Conservation (phyloP, 2,888 invertebrate genomes). For the Rhamnusium bicolor region DNA sequence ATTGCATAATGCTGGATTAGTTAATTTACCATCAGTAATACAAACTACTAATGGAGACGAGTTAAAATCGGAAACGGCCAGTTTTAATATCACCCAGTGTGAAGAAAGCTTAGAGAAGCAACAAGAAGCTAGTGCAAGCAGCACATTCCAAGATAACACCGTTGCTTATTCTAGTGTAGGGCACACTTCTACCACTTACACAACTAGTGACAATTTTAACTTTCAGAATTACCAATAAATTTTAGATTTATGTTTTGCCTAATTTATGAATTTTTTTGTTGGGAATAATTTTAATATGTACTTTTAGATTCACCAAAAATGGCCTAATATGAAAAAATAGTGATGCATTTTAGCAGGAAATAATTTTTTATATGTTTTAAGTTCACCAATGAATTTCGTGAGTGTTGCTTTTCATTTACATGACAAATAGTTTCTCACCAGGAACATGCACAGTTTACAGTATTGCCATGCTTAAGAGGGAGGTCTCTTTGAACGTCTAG, state of each 20-base stretch:
- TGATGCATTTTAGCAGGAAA: too few species aligned
- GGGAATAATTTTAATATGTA: not conserved
- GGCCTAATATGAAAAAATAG: not conserved
- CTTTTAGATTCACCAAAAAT: not conserved
- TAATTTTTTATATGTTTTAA: too few species aligned
- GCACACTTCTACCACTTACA: constrained; percentile 50
- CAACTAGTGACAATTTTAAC: constrained; percentile 47
- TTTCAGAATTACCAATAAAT: constrained; percentile 48
- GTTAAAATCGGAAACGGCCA: constrained; percentile 56
- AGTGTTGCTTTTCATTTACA: too few species aligned
- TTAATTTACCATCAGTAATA: constrained; percentile 56
- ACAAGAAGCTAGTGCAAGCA: constrained; percentile 41
- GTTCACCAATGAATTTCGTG: too few species aligned
- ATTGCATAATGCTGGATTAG: constrained; percentile 57
- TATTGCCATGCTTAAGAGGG: too few species aligned
- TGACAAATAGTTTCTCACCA: too few species aligned
- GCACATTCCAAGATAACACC: constrained; percentile 44
- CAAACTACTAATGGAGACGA: constrained; percentile 57
- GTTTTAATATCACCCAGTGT: constrained; percentile 51
- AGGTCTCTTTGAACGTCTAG: too few species aligned
- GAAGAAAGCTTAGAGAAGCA: constrained; percentile 51
- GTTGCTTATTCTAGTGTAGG: constrained; percentile 50
- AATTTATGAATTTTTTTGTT: not conserved
- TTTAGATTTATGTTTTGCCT: not conserved
- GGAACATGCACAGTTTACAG: too few species aligned